phyloP scores from a whole-genome alignment of 2,888 invertebrate species.

The Pollenia griseotomentosa region DNA sequence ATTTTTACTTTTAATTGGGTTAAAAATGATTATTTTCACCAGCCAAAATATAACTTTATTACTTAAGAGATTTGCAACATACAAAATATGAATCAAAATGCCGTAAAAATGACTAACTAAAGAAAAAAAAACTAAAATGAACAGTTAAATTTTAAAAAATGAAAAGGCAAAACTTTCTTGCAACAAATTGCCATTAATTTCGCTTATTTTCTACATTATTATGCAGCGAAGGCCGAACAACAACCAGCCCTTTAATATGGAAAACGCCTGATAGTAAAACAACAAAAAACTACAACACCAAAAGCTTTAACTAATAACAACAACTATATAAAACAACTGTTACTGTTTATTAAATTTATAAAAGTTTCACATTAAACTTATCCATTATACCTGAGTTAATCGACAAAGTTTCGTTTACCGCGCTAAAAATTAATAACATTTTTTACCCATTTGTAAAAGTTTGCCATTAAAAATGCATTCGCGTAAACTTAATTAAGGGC shows the following conservation, averaged over 20 bases:
- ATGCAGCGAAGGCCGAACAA: background rate
- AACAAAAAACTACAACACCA: slow-evolving; percentile 15
- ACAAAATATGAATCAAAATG: slow-evolving; percentile 7
- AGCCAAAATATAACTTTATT: background rate
- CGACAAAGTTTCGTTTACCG: slow-evolving; percentile 50
- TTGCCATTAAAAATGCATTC: slow-evolving; percentile 58
- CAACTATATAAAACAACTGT: slow-evolving; percentile 27
- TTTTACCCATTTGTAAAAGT: slow-evolving; percentile 33
- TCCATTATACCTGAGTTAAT: slow-evolving; percentile 59
- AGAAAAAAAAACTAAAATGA: background rate
- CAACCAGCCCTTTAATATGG: background rate
- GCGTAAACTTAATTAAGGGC: slow-evolving; percentile 53
- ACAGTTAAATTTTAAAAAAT: background rate
- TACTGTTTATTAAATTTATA: slow-evolving; percentile 51
- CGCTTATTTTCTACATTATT: slow-evolving; percentile 11
- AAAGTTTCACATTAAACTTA: slow-evolving; percentile 50
- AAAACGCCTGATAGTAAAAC: background rate
- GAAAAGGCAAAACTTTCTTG: background rate
- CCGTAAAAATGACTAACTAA: slow-evolving; percentile 16
- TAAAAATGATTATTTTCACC: too few species aligned
- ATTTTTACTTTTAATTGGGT: too few species aligned
- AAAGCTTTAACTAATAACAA: background rate
- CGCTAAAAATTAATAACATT: slow-evolving; percentile 29
- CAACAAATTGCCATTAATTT: background rate
- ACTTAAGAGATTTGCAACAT: too few species aligned